Percentiles rank a stretch among this genome's conserved stretches.
phyloP scores from a whole-genome alignment of 1,140 invertebrate species.

The Neuroterus valhalla region DNA sequence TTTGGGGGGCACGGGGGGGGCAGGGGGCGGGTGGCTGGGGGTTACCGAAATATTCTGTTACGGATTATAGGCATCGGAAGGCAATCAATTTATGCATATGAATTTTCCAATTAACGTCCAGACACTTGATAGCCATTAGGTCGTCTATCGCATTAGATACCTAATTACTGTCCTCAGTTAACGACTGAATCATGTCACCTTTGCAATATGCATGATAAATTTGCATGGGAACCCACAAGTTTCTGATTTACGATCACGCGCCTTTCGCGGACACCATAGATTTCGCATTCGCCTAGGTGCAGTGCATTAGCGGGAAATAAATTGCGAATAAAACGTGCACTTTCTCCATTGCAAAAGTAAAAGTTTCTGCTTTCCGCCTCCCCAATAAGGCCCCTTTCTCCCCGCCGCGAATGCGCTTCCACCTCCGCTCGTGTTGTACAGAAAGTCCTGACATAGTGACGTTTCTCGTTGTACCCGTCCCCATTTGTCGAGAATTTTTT shows the following conservation, averaged over 20 bases:
- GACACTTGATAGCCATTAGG: not conserved
- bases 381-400: not conserved
- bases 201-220: not conserved
- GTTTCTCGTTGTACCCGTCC: not conserved
- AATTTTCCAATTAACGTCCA: conserved; percentile 18
- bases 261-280: not conserved
- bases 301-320: conserved; percentile 35
- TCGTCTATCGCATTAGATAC: not conserved
- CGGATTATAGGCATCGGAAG: too few relatives aligned
- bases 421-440: not conserved
- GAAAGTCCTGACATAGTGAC: not conserved
- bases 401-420: not conserved
- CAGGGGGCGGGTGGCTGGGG: too few relatives aligned
- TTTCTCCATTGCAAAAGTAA: conserved; percentile 52
- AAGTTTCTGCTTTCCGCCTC: conserved; percentile 33
- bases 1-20: too few relatives aligned
- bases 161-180: conserved; percentile 22
- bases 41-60: too few relatives aligned
- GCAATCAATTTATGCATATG: not conserved
- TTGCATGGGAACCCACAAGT: not conserved
- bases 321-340: conserved; percentile 40
- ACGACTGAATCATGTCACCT: conserved; percentile 4
- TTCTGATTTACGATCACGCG: not conserved
- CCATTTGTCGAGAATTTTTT: not conserved
- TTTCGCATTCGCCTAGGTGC: conserved; percentile 18